Base-by-base conservation (phyloP, 2,888 invertebrate genomes). In the Dione vanillae region DNA sequence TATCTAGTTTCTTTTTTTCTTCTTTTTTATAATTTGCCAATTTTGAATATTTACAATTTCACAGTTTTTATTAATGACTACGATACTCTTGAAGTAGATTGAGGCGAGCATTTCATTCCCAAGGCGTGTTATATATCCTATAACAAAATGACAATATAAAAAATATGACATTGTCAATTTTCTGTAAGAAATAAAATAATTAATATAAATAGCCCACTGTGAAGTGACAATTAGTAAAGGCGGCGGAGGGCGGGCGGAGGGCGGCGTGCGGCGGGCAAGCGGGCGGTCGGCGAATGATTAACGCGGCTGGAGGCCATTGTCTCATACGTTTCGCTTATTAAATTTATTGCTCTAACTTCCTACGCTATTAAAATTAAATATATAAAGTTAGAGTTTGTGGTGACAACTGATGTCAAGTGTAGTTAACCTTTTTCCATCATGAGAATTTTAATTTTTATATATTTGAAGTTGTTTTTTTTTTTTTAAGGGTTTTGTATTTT, bases 271-370 rank as follows among this genome's bases (percentile, higher is more conserved):
- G 45, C 59, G 27, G 27, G 27, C 27, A 5, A n/a, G 27, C 27
- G 27, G 72, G 72, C 47, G 68, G 70, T 56, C 67, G 69, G 59
- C 49, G 47, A 43, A 72, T 67, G 69, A 75, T 74, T 75, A 75
- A 64, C 73, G 27, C 75, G n/a, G n/a, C 65, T 66, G 76, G 75
- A 20, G 43, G 41, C 59, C 65, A 64, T 43, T 62, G 58, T 62
- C 64, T 68, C 20, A 54, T 67, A 69, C 59, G 54, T 65, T 66
- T 41, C 67, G 45, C 54, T 65, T 65, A 74, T 62, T 72, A 67
- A 65, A 69, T 69, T 54, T 49, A 66, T 68, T 61, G 20, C 49
- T 65, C 27, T 27, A 71, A 51, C 14, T 35, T 61, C 6, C 14
- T 61, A 27, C 10, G n/a, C 27, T 27, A 11, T 45, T 45, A 35